phyloP scores from a whole-genome alignment of 1,140 invertebrate species.

The Bombus waltoni region DNA sequence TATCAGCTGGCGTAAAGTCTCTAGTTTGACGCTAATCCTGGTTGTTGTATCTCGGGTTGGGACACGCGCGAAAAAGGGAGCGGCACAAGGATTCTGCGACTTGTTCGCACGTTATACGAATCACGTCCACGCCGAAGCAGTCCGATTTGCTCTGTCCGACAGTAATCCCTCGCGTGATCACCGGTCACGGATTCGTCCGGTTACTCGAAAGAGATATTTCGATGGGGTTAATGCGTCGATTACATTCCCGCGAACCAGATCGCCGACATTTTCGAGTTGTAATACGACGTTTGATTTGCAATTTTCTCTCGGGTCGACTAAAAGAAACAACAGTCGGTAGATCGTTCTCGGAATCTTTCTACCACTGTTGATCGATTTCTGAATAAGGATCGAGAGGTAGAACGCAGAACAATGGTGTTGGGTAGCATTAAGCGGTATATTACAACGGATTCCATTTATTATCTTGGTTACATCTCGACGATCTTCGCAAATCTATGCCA shows the following conservation, averaged over 20 bases:
- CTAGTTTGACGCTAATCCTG: slow-evolving; percentile 66
- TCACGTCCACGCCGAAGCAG: slow-evolving; percentile 43
- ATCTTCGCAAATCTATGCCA: no score
- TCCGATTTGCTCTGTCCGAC: slow-evolving; percentile 60
- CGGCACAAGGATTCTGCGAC: slow-evolving; percentile 46
- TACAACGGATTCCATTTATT: neutral
- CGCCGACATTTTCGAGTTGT: neutral
- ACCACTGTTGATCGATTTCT: neutral
- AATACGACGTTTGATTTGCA: slow-evolving; percentile 5
- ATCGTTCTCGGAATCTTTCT: neutral
- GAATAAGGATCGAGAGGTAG: neutral
- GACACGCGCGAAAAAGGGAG: slow-evolving; percentile 54
- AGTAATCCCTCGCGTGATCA: slow-evolving; percentile 62
- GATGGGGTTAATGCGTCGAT: slow-evolving; percentile 50
- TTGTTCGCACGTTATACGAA: slow-evolving; percentile 64
- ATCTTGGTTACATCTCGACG: no score
- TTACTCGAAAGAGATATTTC: slow-evolving; percentile 27
- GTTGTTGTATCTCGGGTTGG: slow-evolving; percentile 42
- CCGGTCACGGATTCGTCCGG: slow-evolving; percentile 27
- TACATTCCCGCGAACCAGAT: neutral
- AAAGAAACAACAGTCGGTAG: neutral
- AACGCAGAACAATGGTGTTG: no score
- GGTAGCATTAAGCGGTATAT: neutral
- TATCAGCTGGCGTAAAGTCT: slow-evolving; percentile 57
- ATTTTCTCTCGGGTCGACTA: neutral